Evolutionary conservation across 2,888 invertebrate species (phyloP).

Genomic region (Zootermopsis nevadensis): DNA sequence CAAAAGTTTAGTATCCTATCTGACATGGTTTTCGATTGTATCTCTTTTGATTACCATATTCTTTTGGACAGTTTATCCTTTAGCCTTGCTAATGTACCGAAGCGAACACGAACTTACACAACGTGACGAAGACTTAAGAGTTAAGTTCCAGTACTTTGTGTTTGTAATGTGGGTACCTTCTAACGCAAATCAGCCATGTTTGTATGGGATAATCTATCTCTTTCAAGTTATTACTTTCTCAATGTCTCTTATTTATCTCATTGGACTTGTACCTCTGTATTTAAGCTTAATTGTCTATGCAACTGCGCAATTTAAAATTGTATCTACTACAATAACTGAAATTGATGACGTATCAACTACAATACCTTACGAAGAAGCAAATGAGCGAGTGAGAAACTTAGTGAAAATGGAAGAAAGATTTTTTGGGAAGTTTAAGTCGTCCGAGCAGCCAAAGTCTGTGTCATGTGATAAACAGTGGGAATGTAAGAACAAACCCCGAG

Average conservation of each 20-base stretch:
- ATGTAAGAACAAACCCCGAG: no score
- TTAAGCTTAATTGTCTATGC: not conserved
- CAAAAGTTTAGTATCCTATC: not conserved
- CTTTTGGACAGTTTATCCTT: not conserved
- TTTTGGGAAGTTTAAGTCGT: no score
- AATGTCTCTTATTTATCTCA: not conserved
- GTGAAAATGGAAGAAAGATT: no score
- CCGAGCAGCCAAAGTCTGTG: no score
- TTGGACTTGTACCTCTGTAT: not conserved
- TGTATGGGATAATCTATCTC: not conserved
- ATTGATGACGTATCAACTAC: not conserved
- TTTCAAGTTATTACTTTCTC: not conserved
- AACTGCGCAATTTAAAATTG: not conserved
- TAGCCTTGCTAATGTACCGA: not conserved
- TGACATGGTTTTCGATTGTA: not conserved
- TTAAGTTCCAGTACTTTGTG: not conserved
- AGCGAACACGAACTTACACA: not conserved
- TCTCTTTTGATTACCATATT: not conserved
- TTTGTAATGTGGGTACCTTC: conserved; percentile 13
- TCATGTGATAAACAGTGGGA: no score
- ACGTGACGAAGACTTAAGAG: not conserved
- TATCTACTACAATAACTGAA: not conserved
- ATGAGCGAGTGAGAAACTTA: not conserved
- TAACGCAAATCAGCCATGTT: no score
- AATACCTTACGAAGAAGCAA: not conserved